Evolutionary conservation across 2,113 vertebrate genomes (phyloP), one percentile per base, ranked within the genome.

Genomic region (Struthidea cinerea): DNA sequence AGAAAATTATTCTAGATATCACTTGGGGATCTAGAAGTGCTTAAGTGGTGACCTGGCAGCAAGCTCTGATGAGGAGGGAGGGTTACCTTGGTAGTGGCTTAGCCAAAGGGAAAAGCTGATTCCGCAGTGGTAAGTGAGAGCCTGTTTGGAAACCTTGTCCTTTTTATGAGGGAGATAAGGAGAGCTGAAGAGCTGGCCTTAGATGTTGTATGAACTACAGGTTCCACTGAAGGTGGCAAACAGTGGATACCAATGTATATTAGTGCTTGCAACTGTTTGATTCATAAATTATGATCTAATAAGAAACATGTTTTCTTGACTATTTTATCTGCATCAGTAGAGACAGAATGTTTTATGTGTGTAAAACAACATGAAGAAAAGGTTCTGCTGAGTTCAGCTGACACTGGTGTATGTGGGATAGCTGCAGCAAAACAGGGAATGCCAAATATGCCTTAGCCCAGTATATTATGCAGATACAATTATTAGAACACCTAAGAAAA

Each of bases 21-120:
- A 94, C 57, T 32, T 80, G 33, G 47, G 80, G 57, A 84, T 79
- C 46, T 94, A 22, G 91, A 76, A 74, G 18, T 60, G 46, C 60
- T 95, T 96, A 93, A 89, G 55, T 53, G 53, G 41, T 90, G 27
- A 80, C 52, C 64, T 89, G 61, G 69, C 77, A 95, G 68, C 42
- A 83, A 73, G 81, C 39, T 84, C 84, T 92, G 42, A 67, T 73
- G 52, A 84, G 41, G 30, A 81, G 27, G 33, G 32, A 68, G 46
- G n/a, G 33, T 46, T 71, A 17, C 42, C 87, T 91, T 19, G 3
- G 21, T 68, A 18, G 18, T 90, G 35, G 93, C 52, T 55, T 83
- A 60, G 56, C 77, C 56, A 85, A 70, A 93, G 55, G 47, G 55
- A 96, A 77, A 90, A 67, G 37, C 16, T 95, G 86, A 91, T 81